Conservation (phyloP, 35 echinoderm and acorn worm species). For the Stichopus chloronotus region DNA sequence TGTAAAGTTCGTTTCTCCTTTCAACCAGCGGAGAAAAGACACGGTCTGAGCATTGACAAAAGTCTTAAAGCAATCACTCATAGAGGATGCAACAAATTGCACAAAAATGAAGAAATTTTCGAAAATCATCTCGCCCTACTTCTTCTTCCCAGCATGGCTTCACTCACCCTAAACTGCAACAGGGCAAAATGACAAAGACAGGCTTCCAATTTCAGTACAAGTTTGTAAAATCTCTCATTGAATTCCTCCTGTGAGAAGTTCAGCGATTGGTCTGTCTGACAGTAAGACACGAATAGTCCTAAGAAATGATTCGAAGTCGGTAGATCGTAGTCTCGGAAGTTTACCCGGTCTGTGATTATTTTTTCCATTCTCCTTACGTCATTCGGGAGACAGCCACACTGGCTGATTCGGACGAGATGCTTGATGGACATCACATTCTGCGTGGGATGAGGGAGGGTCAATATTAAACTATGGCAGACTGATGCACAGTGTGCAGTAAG, state of each 20-base stretch:
- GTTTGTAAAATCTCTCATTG: slow-evolving; percentile 52
- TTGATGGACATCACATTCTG: slow-evolving; percentile 70
- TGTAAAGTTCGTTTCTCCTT: too few relatives aligned
- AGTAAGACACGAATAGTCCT: slow-evolving; percentile 77
- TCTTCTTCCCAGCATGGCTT: too few relatives aligned
- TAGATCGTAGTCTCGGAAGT: slow-evolving; percentile 66
- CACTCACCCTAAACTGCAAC: slow-evolving; percentile 71
- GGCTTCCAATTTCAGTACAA: slow-evolving; percentile 74
- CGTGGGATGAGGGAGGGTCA: background rate
- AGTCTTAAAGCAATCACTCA: too few relatives aligned
- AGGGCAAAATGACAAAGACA: slow-evolving; percentile 83
- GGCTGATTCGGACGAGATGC: slow-evolving; percentile 91
- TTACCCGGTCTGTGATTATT: slow-evolving; percentile 74
- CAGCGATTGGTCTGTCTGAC: slow-evolving; percentile 61
- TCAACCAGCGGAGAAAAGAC: too few relatives aligned
- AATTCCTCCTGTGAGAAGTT: slow-evolving; percentile 48
- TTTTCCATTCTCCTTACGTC: slow-evolving; percentile 82
- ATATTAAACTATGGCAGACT: background rate
- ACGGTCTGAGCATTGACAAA: too few relatives aligned
- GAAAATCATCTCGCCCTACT: too few relatives aligned
- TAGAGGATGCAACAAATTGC: too few relatives aligned
- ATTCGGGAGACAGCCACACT: slow-evolving; percentile 78
- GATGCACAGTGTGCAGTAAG: background rate
- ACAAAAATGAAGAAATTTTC: too few relatives aligned
- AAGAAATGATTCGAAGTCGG: slow-evolving; percentile 79